Percentiles rank a stretch among this genome's conserved stretches.
phyloP scores from a whole-genome alignment of 2,113 vertebrate genomes.

The Tringa solitaria region DNA sequence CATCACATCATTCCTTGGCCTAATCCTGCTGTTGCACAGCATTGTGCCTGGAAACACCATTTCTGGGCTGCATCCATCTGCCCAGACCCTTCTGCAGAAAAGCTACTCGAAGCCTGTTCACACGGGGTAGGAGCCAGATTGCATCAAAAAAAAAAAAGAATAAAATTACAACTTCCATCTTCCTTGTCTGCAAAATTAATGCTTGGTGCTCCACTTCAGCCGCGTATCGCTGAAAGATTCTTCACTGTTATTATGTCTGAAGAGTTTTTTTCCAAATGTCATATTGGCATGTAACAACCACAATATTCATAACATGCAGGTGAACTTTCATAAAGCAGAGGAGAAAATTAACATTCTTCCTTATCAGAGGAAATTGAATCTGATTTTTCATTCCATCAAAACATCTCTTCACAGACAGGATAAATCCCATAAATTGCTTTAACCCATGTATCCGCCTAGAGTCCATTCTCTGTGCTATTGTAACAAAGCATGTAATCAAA shows the following conservation, averaged over 20 bases:
- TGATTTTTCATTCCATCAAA: slow-evolving; percentile 33
- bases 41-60: not conserved
- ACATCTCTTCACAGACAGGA: not conserved
- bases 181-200: not conserved
- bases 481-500: slow-evolving; percentile 9
- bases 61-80: not conserved
- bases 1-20: accelerated
- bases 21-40: not conserved
- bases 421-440: slow-evolving; percentile 8
- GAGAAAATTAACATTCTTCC: not conserved
- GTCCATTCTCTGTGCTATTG: not conserved
- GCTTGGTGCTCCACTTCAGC: not conserved
- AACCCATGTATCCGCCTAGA: not conserved
- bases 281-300: not conserved
- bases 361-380: not conserved
- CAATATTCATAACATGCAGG: not conserved
- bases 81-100: not conserved
- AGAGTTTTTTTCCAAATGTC: slow-evolving; percentile 2
- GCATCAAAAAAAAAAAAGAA: not conserved
- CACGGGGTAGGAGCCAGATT: not conserved
- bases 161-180: not conserved
- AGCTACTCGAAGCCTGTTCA: not conserved
- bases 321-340: not conserved
- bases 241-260: not conserved
- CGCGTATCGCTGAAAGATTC: not conserved